Evolutionary conservation across 2,797 vertebrate genomes (phyloP).

Genomic region (Sitta carolinensis): DNA sequence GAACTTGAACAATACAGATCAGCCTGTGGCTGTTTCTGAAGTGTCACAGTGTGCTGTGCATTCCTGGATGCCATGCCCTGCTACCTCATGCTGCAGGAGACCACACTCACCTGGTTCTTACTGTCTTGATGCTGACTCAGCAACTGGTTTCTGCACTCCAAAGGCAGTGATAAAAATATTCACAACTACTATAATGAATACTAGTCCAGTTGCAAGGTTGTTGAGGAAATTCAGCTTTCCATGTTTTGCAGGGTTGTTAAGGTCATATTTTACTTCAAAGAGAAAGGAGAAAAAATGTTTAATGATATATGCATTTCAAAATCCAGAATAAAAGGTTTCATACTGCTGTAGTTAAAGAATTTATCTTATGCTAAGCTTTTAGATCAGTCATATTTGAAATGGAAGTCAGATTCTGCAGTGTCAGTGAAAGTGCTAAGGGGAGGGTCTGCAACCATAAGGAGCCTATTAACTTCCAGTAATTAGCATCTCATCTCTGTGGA

Average conservation of each 20-base stretch:
- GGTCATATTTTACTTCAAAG: slow-evolving; percentile 90
- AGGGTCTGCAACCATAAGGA: background rate
- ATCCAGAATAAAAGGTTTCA: background rate
- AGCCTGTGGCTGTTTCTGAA: background rate
- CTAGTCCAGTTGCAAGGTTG: slow-evolving; percentile 88
- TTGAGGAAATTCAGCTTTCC: slow-evolving; percentile 89
- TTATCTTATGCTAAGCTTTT: background rate
- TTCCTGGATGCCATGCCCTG: background rate
- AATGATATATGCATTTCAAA: background rate
- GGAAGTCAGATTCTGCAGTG: background rate
- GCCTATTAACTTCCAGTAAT: slow-evolving; percentile 1
- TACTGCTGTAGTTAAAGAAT: background rate
- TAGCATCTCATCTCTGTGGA: slow-evolving; percentile 28
- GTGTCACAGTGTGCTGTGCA: too few species aligned
- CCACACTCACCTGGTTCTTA: slow-evolving; percentile 67
- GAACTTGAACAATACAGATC: background rate
- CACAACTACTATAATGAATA: slow-evolving; percentile 93
- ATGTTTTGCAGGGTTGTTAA: slow-evolving; percentile 89
- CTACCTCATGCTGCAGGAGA: background rate
- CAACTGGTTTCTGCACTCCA: slow-evolving; percentile 85
- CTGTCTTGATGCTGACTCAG: slow-evolving; percentile 21
- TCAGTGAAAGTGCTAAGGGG: background rate
- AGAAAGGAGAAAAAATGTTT: slow-evolving; percentile 16
- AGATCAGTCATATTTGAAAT: background rate
- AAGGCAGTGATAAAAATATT: slow-evolving; percentile 98